Evolutionary conservation across 2,888 invertebrate genomes (phyloP), one percentile per base, ranked within the genome.

Genomic region (Drosophila neonasuta): DNA sequence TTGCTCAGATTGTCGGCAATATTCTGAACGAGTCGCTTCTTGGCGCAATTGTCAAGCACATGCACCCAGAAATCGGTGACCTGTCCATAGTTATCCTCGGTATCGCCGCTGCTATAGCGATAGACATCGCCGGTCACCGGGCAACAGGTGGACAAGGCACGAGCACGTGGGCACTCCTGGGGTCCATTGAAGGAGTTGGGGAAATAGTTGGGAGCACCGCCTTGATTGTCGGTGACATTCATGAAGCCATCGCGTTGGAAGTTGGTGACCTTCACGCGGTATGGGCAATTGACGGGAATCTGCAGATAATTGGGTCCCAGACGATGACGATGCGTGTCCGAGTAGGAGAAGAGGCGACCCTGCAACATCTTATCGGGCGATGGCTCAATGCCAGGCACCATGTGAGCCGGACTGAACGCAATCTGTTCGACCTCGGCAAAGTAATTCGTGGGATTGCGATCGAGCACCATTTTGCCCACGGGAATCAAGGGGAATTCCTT

Each of bases 121-220:
- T 93, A 93, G 11, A 96, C 94, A 88, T 97, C 97, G 1, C 97
- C 98, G 61, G 92, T 91, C 0, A 94, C 89, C 17, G 91, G 89
- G 88, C 94, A 94, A 55, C 93, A 92, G 5, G 94, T 92, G 48
- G 80, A 77, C 24, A 94, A 84, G 39, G 92, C 91, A 77, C 93
- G 93, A 9, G 94, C 94, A 9, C 94, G 92, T 2, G 94, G 93
- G 80, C 94, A 93, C 71, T 93, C 93, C 72, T 94, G 93, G 0
- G 98, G 97, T 0, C 99, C 99, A 69, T 93, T 92, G 92, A 98
- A 99, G 71, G 98, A 98, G 92, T 99, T 99, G 0, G 99, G 99
- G 92, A 94, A 97, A 90, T 99, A 99, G 91, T 99, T 99, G 7
- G 99, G 98, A 7, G 96, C 95, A 41, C 95, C 96, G 7, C 94